A percentile compares a stretch with the other conserved stretches of the same genome.
These are phyloP conservation scores for Hymenochirus boettgeri DNA, from an alignment of 2,113 vertebrate species.

Conservation along the genomic window DNA sequence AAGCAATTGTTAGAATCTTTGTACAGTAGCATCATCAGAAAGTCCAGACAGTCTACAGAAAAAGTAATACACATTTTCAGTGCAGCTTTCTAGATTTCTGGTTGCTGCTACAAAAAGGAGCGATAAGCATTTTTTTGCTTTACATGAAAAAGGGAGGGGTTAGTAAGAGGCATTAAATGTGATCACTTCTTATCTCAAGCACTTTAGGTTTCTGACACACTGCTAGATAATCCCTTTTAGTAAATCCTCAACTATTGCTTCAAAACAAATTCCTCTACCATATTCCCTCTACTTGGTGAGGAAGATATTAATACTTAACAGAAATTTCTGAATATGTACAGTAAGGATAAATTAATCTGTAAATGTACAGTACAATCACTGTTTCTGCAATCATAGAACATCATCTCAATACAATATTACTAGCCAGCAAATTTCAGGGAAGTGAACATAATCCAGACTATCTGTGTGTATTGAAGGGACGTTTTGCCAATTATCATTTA, in stretches of 20 bases:
- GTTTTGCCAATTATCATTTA: too few relatives aligned
- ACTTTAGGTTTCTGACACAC: constrained; percentile 11
- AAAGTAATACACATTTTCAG: too few relatives aligned
- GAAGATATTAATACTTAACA: constrained; percentile 23
- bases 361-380: constrained; percentile 24
- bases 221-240: constrained; percentile 17
- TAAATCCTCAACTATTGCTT: constrained; percentile 9
- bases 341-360: constrained; percentile 32
- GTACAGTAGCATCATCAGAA: too few relatives aligned
- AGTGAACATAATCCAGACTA: too few relatives aligned
- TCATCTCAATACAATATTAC: constrained; percentile 9
- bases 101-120: too few relatives aligned
- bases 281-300: constrained; percentile 5
- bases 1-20: too few relatives aligned
- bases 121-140: neutral
- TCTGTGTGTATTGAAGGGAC: too few relatives aligned
- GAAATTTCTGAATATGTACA: constrained; percentile 32
- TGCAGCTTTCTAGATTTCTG: too few relatives aligned
- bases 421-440: neutral
- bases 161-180: constrained; percentile 13
- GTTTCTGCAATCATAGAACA: constrained; percentile 9
- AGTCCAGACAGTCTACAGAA: too few relatives aligned
- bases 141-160: neutral
- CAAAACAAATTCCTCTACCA: constrained; percentile 2
- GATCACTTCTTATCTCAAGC: neutral